phyloP scores from a whole-genome alignment of 2,888 invertebrate species.

The Candidula unifasciata region DNA sequence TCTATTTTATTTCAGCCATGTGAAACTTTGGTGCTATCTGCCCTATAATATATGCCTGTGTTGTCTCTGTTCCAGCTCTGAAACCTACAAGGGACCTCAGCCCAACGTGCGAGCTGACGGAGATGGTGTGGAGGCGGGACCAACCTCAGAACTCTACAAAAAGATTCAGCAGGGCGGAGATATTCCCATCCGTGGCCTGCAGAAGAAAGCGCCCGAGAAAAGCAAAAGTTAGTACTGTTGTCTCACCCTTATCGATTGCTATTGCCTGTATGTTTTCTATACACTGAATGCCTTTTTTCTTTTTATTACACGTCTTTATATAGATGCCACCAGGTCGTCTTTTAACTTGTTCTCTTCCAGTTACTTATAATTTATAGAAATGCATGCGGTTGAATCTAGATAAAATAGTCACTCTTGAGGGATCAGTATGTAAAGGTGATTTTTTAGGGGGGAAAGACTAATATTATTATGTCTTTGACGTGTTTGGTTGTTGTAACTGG shows the following conservation, averaged over 20 bases:
- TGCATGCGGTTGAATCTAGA: too few species aligned
- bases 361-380: too few species aligned
- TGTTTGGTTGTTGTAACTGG: too few species aligned
- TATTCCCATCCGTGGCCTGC: slow-evolving; percentile 92
- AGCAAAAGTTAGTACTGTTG: slow-evolving; percentile 64
- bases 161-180: slow-evolving; percentile 95
- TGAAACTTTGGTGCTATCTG: not conserved
- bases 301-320: too few species aligned
- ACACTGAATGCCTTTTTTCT: not conserved
- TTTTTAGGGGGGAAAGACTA: too few species aligned
- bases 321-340: too few species aligned
- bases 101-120: slow-evolving; percentile 57
- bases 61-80: slow-evolving; percentile 30
- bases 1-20: too few species aligned
- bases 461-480: too few species aligned
- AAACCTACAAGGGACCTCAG: slow-evolving; percentile 53
- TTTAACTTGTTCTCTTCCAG: too few species aligned
- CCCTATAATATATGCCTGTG: not conserved
- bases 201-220: slow-evolving; percentile 91
- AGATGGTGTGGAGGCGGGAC: slow-evolving; percentile 46
- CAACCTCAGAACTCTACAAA: slow-evolving; percentile 85
- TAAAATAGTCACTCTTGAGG: too few species aligned
- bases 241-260: not conserved
- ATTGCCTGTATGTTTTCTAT: not conserved
- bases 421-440: too few species aligned